phyloP scores from a whole-genome alignment of 2,888 invertebrate genomes.

The Aphidius colemani region DNA sequence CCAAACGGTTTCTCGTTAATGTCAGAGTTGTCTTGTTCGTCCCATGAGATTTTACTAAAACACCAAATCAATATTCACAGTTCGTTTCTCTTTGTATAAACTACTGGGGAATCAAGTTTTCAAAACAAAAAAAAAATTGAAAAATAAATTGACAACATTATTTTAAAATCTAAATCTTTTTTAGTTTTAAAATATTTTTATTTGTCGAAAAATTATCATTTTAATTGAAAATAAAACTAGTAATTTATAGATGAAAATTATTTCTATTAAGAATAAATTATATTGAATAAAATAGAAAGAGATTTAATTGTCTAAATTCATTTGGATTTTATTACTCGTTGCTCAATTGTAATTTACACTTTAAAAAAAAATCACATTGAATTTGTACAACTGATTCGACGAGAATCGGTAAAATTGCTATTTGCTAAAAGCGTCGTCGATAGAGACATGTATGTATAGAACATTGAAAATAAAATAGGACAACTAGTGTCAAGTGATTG shows the following conservation, averaged over 20 bases:
- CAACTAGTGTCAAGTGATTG: conserved; percentile 34
- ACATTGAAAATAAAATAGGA: conserved; percentile 15
- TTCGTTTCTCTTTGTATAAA: not conserved
- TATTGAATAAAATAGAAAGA: too few relatives aligned
- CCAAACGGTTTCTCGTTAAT: conserved; percentile 8
- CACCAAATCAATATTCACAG: conserved; percentile 22
- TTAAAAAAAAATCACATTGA: not conserved
- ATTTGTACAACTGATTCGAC: conserved; percentile 1
- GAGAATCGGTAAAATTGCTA: conserved; percentile 5
- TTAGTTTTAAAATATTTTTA: too few relatives aligned
- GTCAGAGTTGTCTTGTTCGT: conserved; percentile 14
- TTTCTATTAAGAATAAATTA: too few relatives aligned
- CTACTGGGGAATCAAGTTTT: not conserved
- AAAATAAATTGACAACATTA: not conserved
- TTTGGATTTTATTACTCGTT: not conserved
- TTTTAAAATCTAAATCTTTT: not conserved
- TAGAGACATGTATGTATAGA: not conserved
- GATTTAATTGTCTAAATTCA: not conserved
- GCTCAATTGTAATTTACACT: not conserved
- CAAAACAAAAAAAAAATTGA: not conserved
- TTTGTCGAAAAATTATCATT: too few relatives aligned
- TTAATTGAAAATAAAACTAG: too few relatives aligned
- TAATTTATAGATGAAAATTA: too few relatives aligned
- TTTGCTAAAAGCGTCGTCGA: not conserved
- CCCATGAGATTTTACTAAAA: conserved; percentile 15